Percentiles rank a stretch among this genome's conserved stretches.
Conservation (phyloP, 1,140 invertebrate species). For the Calosoma granatense region DNA sequence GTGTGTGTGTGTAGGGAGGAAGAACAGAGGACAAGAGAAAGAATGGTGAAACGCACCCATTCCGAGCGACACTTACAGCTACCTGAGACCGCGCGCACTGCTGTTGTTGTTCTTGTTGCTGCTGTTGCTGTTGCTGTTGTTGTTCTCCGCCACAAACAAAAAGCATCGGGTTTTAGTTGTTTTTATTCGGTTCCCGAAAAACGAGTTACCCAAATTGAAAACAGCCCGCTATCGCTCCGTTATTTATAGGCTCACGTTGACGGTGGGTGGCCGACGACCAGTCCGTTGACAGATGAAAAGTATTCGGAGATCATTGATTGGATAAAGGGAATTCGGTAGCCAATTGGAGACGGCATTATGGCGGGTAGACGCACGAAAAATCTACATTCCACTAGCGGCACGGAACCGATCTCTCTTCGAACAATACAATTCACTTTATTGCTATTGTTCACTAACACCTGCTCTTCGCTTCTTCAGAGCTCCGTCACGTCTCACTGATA, state of each 20-base stretch:
- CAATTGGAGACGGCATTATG: conserved; percentile 23
- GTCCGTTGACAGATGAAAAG: conserved; percentile 31
- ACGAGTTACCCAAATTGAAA: conserved; percentile 10
- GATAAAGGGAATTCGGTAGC: conserved; percentile 31
- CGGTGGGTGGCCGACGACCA: conserved; percentile 27
- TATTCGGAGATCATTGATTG: conserved; percentile 30
- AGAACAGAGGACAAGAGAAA: neutral
- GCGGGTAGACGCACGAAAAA: conserved; percentile 2
- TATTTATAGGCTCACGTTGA: conserved; percentile 28
- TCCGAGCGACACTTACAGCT: too few relatives aligned
- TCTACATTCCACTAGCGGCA: conserved; percentile 10
- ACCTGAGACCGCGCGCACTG: too few relatives aligned
- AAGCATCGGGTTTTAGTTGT: neutral
- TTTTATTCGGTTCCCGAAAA: conserved; percentile 20
- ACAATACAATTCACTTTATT: neutral
- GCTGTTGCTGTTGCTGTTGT: too few relatives aligned
- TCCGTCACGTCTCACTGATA: too few relatives aligned
- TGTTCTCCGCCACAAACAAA: too few relatives aligned
- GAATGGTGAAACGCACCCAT: too few relatives aligned
- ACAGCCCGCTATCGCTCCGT: conserved; percentile 10
- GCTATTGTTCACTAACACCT: neutral
- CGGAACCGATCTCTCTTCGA: neutral
- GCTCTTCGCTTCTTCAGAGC: too few relatives aligned
- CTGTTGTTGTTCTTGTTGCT: too few relatives aligned
- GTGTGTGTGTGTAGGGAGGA: neutral